These are phyloP conservation scores for Drosophila aff. DNA, from an alignment of 1,140 invertebrate species.

Conservation along the genomic window DNA sequence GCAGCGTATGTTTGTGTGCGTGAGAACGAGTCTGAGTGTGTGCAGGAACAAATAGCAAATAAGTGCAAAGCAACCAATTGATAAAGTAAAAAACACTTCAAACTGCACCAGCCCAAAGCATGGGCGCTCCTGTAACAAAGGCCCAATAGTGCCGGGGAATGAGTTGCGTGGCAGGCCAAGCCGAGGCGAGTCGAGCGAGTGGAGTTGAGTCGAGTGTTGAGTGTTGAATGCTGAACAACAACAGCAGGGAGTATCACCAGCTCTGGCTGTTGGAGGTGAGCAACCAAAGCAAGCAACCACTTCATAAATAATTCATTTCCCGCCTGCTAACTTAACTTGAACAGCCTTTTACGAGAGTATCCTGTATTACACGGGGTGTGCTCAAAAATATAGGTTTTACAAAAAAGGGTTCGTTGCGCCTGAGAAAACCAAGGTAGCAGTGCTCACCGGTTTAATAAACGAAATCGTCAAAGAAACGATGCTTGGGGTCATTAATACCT, in stretches of 20 bases:
- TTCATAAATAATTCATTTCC: slow-evolving; percentile 85
- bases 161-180: slow-evolving; percentile 33
- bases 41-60: slow-evolving; percentile 81
- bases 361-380: slow-evolving; percentile 20
- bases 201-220: slow-evolving; percentile 35
- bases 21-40: slow-evolving; percentile 15
- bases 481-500: neutral
- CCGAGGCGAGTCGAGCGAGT: slow-evolving; percentile 39
- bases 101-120: slow-evolving; percentile 60
- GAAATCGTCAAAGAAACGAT: neutral
- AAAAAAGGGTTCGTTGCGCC: neutral
- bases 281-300: slow-evolving; percentile 69
- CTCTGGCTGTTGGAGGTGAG: slow-evolving; percentile 29
- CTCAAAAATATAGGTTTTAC: slow-evolving; percentile 6
- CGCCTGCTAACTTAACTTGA: slow-evolving; percentile 76
- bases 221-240: slow-evolving; percentile 62
- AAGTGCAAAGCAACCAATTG: slow-evolving; percentile 84
- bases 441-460: neutral
- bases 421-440: neutral
- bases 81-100: slow-evolving; percentile 83
- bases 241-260: slow-evolving; percentile 37
- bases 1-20: slow-evolving; percentile 58
- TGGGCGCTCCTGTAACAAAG: slow-evolving; percentile 62
- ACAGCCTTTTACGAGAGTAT: slow-evolving; percentile 63
- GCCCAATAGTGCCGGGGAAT: slow-evolving; percentile 48